Conservation (phyloP, 2,888 invertebrate genomes). For the Torymus tubicola region DNA sequence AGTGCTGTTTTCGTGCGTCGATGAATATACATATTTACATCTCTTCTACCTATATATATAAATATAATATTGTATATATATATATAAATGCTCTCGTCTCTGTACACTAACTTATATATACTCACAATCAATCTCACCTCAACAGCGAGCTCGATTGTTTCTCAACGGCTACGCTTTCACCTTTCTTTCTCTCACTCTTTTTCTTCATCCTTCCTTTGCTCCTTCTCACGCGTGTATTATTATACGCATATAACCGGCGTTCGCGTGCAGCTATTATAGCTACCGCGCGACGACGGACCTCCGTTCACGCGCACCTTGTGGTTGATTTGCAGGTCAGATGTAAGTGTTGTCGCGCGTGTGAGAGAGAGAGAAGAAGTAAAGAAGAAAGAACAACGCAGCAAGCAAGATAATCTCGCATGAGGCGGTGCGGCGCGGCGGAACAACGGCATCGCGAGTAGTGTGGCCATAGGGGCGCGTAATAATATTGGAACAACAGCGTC, state of each 20-base stretch:
- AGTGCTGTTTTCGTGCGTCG: no score
- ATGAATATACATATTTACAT: no score
- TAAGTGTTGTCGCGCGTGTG: slow-evolving; percentile 69
- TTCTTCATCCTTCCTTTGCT: not conserved
- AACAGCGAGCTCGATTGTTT: no score
- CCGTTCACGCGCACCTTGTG: not conserved
- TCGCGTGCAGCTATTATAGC: not conserved
- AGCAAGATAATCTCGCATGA: slow-evolving; percentile 55
- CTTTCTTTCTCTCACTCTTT: not conserved
- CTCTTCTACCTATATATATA: no score
- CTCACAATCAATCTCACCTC: no score
- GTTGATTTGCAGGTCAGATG: slow-evolving; percentile 68
- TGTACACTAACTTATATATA: no score
- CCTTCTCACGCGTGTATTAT: not conserved
- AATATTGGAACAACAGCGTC: not conserved
- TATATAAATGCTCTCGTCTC: no score
- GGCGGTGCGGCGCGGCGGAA: slow-evolving; percentile 62
- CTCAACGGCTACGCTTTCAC: not conserved
- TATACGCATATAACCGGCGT: not conserved
- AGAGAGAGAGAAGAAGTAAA: slow-evolving; percentile 15
- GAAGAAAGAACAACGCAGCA: not conserved
- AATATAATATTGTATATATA: no score
- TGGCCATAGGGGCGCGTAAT: no score
- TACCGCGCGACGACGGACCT: not conserved
- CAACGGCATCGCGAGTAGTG: slow-evolving; percentile 7